Evolutionary conservation across 37 sponge, comb jelly and placozoan genomes (phyloP).

Genomic region (Aplysina aerophoba): DNA sequence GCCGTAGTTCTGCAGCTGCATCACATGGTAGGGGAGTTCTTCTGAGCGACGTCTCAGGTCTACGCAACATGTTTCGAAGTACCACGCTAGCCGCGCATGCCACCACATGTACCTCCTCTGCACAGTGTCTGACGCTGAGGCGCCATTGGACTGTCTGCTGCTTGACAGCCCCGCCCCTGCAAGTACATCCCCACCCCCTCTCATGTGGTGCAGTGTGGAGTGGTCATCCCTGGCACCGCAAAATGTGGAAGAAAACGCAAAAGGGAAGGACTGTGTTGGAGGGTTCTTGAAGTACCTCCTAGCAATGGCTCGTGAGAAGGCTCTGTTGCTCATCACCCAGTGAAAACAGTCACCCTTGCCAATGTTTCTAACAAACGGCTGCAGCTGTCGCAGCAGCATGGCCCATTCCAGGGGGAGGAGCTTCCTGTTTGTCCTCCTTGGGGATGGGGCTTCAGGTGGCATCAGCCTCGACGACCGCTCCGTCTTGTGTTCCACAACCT

Average conservation of each 20-base stretch:
- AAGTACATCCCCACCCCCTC: not conserved
- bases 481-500: not conserved
- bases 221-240: slow-evolving; percentile 40
- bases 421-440: not conserved
- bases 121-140: not conserved
- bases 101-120: slow-evolving; percentile 48
- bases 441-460: not conserved
- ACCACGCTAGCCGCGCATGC: slow-evolving; percentile 56
- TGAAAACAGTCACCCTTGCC: not conserved
- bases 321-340: slow-evolving; percentile 16
- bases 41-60: slow-evolving; percentile 31
- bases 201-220: too few species aligned
- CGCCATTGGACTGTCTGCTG: not conserved
- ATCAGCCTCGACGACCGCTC: not conserved
- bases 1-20: not conserved
- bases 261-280: slow-evolving; percentile 48
- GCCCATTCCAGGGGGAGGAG: slow-evolving; percentile 26
- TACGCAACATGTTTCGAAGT: slow-evolving; percentile 28
- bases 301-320: slow-evolving; percentile 3
- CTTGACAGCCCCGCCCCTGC: not conserved
- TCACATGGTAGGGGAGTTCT: slow-evolving; percentile 53
- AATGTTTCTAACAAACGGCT: slow-evolving; percentile 15
- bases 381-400: slow-evolving; percentile 14
- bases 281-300: slow-evolving; percentile 45
- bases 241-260: slow-evolving; percentile 46